A percentile compares a stretch with the other conserved stretches of the same genome.
Conservation (phyloP, 1,140 invertebrate species). For the Nilaparvata lugens region DNA sequence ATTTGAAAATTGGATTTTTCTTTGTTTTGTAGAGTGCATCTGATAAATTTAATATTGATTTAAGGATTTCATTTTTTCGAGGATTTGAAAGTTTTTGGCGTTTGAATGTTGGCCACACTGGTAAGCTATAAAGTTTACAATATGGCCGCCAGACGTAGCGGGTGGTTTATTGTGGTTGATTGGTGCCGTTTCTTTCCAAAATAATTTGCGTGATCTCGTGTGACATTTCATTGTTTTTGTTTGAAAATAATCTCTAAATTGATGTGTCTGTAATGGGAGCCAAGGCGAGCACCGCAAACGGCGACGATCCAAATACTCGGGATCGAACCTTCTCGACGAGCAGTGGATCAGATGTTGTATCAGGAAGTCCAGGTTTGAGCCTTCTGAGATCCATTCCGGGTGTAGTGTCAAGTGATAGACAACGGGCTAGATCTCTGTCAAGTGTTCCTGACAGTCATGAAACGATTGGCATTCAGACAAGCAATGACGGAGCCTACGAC, state of each 20-base stretch:
- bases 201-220: conserved; percentile 10
- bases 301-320: conserved; percentile 57
- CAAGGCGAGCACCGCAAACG: conserved; percentile 67
- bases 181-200: conserved; percentile 1
- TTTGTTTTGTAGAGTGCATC: too few relatives aligned
- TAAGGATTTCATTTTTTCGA: too few relatives aligned
- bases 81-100: too few relatives aligned
- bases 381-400: conserved; percentile 61
- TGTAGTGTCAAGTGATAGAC: conserved; percentile 58
- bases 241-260: conserved; percentile 7
- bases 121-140: conserved; percentile 13
- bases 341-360: conserved; percentile 47
- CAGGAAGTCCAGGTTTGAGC: conserved; percentile 54
- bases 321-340: conserved; percentile 68
- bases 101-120: background rate
- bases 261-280: conserved; percentile 53
- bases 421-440: conserved; percentile 69
- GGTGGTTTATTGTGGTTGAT: conserved; percentile 11
- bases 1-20: too few relatives aligned
- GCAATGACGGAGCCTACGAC: conserved; percentile 40
- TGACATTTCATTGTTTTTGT: conserved; percentile 3
- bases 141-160: conserved; percentile 16
- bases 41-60: too few relatives aligned
- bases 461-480: conserved; percentile 23
- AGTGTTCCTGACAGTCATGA: conserved; percentile 59